Evolutionary conservation across 2,888 invertebrate species (phyloP), one percentile per base, ranked within the genome.

Genomic region (Melangyna quadrimaculata): DNA sequence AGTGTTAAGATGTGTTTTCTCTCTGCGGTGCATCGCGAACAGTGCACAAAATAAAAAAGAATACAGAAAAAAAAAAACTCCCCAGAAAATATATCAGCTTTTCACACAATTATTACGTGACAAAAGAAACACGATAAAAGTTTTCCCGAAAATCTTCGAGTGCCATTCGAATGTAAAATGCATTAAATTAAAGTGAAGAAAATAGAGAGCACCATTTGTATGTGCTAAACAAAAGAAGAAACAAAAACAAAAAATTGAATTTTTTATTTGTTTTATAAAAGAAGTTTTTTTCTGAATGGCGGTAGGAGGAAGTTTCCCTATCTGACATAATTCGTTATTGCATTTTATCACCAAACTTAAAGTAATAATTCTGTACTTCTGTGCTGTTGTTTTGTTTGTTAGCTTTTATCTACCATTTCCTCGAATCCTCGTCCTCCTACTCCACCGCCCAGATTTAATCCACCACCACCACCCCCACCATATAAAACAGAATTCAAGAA

Each of bases 21-120:
- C 65, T 57, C 79, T 75, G 84, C 71, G 84, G 79, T 84, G 84
- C 84, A 79, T 79, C 84, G 71, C 84, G 79, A 84, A 75, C 45
- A 79, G 84, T 79, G 79, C 75, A 78, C 43, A 75, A 22, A 37
- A 71, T 27, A 51, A 75, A 78, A 37, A 32, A 43, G 12, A 22
- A 55, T n/a, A 43, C 53, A 29, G n/a, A 53, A 61, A 63, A 78
- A 73, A 53, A 61, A 63, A 78, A 73, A 70, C 73, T 78, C 70
- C 40, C 24, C 22, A 35, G 22, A 73, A 45, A 55, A 73, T 59
- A 73, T 59, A 71, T 51, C 22, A 37, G 59, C n/a, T 48, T 65
- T 69, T 43, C 55, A 35, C 69, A 71, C 12, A 17, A 57, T 24
- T 61, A 67, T 78, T 83, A 70, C 79, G 57, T 84, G 59, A 79